A percentile compares a stretch with the other conserved stretches of the same genome.
Evolutionary conservation across 1,140 invertebrate species (phyloP).

Genomic region (Pollicipes pollicipes): DNA sequence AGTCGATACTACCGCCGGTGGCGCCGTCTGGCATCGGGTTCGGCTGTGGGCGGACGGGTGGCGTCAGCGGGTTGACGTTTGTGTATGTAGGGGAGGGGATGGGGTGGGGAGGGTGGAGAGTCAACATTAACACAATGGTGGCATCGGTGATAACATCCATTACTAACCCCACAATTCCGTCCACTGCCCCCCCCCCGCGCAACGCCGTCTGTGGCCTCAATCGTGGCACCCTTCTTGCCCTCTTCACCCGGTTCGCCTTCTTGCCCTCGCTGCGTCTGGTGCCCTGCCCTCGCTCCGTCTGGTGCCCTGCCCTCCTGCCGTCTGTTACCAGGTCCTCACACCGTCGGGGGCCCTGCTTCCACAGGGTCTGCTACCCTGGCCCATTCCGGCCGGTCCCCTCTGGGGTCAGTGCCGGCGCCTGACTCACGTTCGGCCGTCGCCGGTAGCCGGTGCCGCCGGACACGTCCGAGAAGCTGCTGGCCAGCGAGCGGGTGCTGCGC

Average conservation of each 20-base stretch:
- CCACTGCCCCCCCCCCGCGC: too few species aligned
- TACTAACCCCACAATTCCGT: too few species aligned
- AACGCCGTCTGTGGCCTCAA: too few species aligned
- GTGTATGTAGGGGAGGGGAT: background rate
- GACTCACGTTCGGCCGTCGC: background rate
- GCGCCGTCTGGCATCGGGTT: background rate
- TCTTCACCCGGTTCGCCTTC: too few species aligned
- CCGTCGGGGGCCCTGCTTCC: background rate
- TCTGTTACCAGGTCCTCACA: too few species aligned
- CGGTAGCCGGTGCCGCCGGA: background rate
- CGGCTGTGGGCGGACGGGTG: background rate
- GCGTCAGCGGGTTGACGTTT: background rate
- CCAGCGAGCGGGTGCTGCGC: conserved; percentile 16
- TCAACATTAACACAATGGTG: background rate
- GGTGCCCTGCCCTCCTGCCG: too few species aligned
- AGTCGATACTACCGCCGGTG: background rate
- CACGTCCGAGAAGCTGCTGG: conserved; percentile 6
- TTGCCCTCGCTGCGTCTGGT: too few species aligned
- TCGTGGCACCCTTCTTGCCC: too few species aligned
- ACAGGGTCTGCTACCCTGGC: background rate
- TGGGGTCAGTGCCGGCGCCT: too few species aligned
- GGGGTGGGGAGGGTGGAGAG: background rate
- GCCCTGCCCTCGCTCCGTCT: too few species aligned
- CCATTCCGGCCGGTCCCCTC: background rate
- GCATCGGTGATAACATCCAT: too few species aligned